A percentile compares a stretch with the other conserved stretches of the same genome.
Conservation (phyloP, 2,888 invertebrate genomes). For the Cephonodes hylas region DNA sequence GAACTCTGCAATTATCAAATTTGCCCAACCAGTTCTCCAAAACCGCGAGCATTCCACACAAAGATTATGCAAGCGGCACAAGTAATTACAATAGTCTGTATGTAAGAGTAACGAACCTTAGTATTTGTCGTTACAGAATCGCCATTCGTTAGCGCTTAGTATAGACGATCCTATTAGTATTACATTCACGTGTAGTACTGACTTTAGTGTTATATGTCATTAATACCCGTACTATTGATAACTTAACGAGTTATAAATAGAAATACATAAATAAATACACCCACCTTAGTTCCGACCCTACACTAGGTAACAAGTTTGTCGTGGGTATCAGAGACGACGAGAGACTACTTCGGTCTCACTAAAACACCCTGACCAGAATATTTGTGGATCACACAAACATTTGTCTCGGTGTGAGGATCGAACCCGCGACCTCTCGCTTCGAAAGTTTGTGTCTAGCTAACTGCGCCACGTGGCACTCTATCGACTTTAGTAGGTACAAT, state of each 20-base stretch:
- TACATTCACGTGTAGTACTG: slow-evolving; percentile 12
- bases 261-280: no score
- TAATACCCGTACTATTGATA: not conserved
- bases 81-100: not conserved
- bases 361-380: no score
- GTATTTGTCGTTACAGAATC: not conserved
- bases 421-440: no score
- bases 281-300: no score
- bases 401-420: no score
- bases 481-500: no score
- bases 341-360: no score
- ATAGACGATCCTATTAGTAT: slow-evolving; percentile 7
- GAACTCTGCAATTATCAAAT: not conserved
- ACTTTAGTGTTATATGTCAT: slow-evolving; percentile 12
- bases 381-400: no score
- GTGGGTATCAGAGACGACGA: no score
- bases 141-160: not conserved
- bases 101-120: not conserved
- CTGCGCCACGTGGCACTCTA: no score
- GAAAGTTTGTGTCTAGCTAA: no score
- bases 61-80: not conserved
- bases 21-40: not conserved
- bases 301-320: no score
- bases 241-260: not conserved
- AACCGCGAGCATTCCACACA: not conserved